phyloP scores from a whole-genome alignment of 2,797 vertebrate genomes.

The Premnoplex brunnescens region DNA sequence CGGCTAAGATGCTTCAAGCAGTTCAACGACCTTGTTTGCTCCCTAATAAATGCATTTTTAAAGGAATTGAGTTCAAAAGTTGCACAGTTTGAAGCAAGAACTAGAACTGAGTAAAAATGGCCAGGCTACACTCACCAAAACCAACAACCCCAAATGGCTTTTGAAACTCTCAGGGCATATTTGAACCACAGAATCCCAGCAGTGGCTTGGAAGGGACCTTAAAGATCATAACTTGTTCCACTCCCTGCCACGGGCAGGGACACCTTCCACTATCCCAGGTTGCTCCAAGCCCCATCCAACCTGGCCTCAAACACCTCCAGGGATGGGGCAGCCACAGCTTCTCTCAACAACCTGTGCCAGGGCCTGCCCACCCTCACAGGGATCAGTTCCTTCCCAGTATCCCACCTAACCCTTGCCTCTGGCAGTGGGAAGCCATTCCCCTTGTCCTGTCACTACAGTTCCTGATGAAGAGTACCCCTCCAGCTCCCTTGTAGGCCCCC shows the following conservation, averaged over 20 bases:
- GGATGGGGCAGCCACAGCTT: not conserved
- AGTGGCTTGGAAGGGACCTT: not conserved
- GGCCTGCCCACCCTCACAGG: not conserved
- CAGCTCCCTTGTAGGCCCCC: not conserved
- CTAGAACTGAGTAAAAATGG: not conserved
- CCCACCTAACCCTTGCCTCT: accelerated
- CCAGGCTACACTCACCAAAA: accelerated
- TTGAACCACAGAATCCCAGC: not conserved
- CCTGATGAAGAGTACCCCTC: not conserved
- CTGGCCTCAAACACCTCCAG: not conserved
- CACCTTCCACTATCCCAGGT: not conserved
- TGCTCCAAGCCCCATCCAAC: not conserved
- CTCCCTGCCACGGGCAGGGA: not conserved
- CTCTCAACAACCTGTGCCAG: not conserved
- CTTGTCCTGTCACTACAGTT: not conserved
- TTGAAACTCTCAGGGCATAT: not conserved
- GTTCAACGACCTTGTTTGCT: not conserved
- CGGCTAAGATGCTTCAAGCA: not conserved
- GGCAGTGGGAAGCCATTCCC: not conserved
- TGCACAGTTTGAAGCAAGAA: not conserved
- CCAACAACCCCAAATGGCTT: accelerated
- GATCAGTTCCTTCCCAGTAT: not conserved
- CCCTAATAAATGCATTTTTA: not conserved
- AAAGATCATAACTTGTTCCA: not conserved
- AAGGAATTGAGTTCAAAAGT: not conserved